Base-by-base conservation (phyloP, 2,888 invertebrate genomes). In the Amphipyra tragopoginis region DNA sequence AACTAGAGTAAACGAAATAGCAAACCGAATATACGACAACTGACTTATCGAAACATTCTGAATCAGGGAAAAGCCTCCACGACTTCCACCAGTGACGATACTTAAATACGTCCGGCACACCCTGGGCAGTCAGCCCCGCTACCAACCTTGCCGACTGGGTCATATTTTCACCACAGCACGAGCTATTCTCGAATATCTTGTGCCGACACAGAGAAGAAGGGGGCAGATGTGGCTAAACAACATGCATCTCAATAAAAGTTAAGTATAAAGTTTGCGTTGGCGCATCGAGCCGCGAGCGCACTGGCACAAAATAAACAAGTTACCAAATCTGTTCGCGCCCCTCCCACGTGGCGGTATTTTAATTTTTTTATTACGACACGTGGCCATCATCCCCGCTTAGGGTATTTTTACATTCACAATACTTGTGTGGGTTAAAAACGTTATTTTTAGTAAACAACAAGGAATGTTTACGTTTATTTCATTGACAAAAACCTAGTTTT, bases 351-450 rank as follows among this genome's bases (percentile, higher is more conserved):
- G 73, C 36, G 34, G 43, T 63, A 55, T 67, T 68, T 69, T 60
- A 49, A 29, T 60, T 77, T 65, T 62, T 65, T 65, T 60, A 67
- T 67, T 70, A 61, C 78, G 33, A 68, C 75, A 77, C 80, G 72
- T 79, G 75, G 45, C 53, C 74, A 43, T 64, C 75, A 59, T 68
- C 81, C 86, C 88, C 84, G 82, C 85, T 72, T 83, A 84, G 88
- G 82, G 78, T 87, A 85, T 85, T 85, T 86, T 81, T 82, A 82
- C 75, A 64, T 68, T 65, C 51, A 64, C 68, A 58, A 60, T 43
- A 60, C 55, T 56, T 49, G 66, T 52, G 75, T 80, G 71, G 79
- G 81, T 58, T 52, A 29, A 34, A 49, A 53, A 62, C n/a, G 56
- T 56, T 67, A 69, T 69, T 53, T 59, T 47, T 52, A 55, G 26